Evolutionary conservation across 2,797 vertebrate genomes (phyloP), one percentile per base, ranked within the genome.

Genomic region (Dallia pectoralis): DNA sequence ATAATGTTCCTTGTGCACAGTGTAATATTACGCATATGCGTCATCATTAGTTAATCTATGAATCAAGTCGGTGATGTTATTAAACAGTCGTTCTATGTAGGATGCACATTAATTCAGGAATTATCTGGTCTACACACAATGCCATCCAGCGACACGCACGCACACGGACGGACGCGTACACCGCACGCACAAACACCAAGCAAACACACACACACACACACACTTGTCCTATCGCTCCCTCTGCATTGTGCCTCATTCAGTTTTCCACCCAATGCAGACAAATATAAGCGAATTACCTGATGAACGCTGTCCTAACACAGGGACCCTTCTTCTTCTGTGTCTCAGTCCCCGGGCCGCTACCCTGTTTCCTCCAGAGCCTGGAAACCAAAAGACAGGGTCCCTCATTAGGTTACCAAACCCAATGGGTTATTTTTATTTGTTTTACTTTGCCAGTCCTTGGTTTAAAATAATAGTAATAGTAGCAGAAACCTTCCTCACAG

Each of bases 251-350:
- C 40, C 44, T 44, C 40, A 56, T 48, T 29, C 66, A 19, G 5
- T 68, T 40, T 15, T 22, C 12, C 18, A 29, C 66, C 48, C 5
- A 48, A 48, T 29, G 44, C 1, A 68, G 44, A 27, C 36, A 0
- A 5, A 27, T 48, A 47, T 6, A 2, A 40, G 40, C 47, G 22
- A 79, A 87, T 88, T 74, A 92, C 90, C 83, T 74, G 61, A 67
- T 63, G 75, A 48, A 44, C 71, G 75, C 25, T 69, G 40, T 80
- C 85, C 80, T 82, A 80, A 79, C 44, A 80, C 48, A 4, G 71
- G 53, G 9, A 25, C 18, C 22, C 53, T 25, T 59, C 53, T 47
- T 82, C 89, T 86, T 84, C 77, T 91, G 71, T 44, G 86, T 79
- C 86, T 88, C 76, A 68, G 82, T 73, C 75, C 64, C 79, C 68